Evolutionary conservation across 2,113 vertebrate genomes (phyloP).

Genomic region (Astatotilapia flaviijosephi): DNA sequence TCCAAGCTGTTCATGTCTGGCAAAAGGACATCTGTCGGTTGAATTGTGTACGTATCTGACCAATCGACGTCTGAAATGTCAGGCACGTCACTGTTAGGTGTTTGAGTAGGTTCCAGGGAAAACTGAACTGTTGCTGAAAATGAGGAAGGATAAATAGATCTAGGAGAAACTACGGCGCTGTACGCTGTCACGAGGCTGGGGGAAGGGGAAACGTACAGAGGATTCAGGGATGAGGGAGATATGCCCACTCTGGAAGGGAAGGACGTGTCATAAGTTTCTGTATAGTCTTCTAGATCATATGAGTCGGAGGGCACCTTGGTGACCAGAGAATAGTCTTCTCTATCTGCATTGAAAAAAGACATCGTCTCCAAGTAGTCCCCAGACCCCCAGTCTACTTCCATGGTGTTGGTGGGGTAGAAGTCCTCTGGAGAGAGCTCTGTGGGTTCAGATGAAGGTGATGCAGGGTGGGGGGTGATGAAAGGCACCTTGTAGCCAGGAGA

Average conservation of each 20-base stretch:
- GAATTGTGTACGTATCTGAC: constrained; percentile 61
- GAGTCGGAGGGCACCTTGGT: constrained; percentile 67
- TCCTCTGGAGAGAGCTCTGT: constrained; percentile 65
- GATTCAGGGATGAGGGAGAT: constrained; percentile 69
- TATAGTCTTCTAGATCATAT: constrained; percentile 77
- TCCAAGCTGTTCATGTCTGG: constrained; percentile 80
- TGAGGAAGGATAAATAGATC: constrained; percentile 12
- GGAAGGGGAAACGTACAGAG: not conserved
- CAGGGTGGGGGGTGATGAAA: constrained; percentile 52
- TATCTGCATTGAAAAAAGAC: constrained; percentile 62
- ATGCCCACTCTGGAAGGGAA: constrained; percentile 80
- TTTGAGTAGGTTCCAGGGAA: constrained; percentile 12
- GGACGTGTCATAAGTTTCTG: constrained; percentile 78
- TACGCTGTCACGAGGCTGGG: constrained; percentile 26
- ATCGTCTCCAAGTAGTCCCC: constrained; percentile 82
- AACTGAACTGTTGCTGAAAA: constrained; percentile 16
- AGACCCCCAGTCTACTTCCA: constrained; percentile 80
- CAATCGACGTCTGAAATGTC: constrained; percentile 58
- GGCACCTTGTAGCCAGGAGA: constrained; percentile 66
- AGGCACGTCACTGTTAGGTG: constrained; percentile 2
- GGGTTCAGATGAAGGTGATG: constrained; percentile 62
- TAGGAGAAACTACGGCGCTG: not conserved
- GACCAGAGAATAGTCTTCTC: constrained; percentile 54
- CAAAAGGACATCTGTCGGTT: constrained; percentile 72
- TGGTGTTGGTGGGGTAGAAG: constrained; percentile 63